phyloP scores from a whole-genome alignment of 2,113 vertebrate species.

The Aptenodytes forsteri region DNA sequence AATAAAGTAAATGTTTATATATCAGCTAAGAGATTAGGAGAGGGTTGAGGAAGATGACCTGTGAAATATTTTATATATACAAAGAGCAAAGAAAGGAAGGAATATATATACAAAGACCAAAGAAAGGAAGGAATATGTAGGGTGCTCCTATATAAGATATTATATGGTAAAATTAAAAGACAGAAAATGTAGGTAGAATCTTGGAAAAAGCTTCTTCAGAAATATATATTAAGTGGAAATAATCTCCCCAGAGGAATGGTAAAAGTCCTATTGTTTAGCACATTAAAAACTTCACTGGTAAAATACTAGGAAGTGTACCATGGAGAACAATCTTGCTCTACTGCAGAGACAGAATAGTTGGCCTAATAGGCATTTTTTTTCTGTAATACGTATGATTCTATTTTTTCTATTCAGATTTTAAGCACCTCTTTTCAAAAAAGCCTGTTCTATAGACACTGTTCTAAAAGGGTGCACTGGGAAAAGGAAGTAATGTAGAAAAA shows the following conservation, averaged over 20 bases:
- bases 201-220: background rate
- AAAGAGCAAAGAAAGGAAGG: background rate
- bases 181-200: background rate
- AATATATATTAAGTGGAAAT: background rate
- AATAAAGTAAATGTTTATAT: background rate
- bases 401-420: conserved; percentile 11
- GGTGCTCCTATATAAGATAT: background rate
- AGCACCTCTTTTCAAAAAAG: background rate
- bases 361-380: background rate
- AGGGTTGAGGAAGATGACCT: background rate
- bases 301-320: background rate
- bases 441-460: background rate
- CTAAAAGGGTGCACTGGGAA: background rate
- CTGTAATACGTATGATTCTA: background rate
- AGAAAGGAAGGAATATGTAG: background rate
- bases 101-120: background rate
- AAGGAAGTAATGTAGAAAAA: background rate
- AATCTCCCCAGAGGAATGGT: background rate
- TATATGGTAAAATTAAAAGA: background rate
- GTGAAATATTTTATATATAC: background rate
- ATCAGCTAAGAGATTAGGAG: background rate
- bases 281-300: background rate
- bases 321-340: background rate
- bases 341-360: background rate
- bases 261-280: background rate